phyloP scores from a whole-genome alignment of 2,797 vertebrate species.

The Prunella strophiata region DNA sequence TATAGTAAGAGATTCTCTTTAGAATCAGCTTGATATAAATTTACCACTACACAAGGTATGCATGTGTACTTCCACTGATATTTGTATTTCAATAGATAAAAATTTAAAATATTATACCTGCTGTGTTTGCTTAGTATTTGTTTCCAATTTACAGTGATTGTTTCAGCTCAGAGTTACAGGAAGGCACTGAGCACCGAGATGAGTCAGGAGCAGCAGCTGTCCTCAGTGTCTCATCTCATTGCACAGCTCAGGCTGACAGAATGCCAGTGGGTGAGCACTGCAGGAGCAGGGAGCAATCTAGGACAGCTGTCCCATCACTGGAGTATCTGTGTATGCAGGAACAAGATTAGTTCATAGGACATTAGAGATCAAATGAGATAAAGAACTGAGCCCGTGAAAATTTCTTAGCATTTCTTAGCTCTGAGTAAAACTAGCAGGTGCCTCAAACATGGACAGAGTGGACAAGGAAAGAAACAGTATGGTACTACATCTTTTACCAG shows the following conservation, averaged over 20 bases:
- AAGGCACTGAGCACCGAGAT: not conserved
- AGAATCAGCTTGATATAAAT: not conserved
- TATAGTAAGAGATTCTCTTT: not conserved
- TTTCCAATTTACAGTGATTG: not conserved
- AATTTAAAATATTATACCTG: not conserved
- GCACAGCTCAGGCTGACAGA: not conserved
- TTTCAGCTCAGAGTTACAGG: not conserved
- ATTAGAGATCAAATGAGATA: conserved; percentile 4
- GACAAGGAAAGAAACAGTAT: not conserved
- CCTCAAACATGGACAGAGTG: not conserved
- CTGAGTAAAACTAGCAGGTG: not conserved
- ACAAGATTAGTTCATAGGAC: not conserved
- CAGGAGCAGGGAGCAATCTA: conserved; percentile 40
- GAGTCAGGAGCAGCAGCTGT: conserved; percentile 53
- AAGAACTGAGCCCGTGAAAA: not conserved
- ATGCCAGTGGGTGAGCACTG: not conserved
- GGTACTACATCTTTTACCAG: not conserved
- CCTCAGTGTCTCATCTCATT: not conserved
- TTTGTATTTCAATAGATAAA: not conserved
- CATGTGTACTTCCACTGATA: not conserved
- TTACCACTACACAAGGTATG: not conserved
- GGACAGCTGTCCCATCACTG: conserved; percentile 39
- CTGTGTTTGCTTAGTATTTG: not conserved
- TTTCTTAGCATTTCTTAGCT: not conserved
- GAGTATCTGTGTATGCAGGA: not conserved